These are phyloP conservation scores for Azorinus chamasolen DNA, from an alignment of 2,888 invertebrate species.

Conservation along the genomic window DNA sequence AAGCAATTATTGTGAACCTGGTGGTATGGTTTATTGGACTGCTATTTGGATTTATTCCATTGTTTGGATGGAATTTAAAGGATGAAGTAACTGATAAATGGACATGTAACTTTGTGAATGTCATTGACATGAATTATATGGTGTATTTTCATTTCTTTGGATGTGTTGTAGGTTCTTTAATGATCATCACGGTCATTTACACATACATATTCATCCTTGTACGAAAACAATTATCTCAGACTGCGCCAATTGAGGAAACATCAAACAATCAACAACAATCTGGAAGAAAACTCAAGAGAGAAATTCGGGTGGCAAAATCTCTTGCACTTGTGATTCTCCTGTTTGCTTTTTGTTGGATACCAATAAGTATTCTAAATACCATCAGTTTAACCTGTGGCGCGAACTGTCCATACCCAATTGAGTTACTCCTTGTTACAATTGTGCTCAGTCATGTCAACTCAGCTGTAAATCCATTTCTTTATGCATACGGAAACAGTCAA, in stretches of 20 bases:
- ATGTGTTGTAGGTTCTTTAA: slow-evolving; percentile 80
- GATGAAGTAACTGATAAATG: slow-evolving; percentile 53
- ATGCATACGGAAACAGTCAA: slow-evolving; percentile 82
- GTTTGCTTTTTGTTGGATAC: slow-evolving; percentile 84
- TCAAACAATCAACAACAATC: not conserved
- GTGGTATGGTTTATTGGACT: slow-evolving; percentile 79
- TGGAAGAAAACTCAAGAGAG: slow-evolving; percentile 67
- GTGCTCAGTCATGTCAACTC: slow-evolving; percentile 85
- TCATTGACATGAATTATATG: slow-evolving; percentile 84
- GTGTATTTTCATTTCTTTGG: slow-evolving; percentile 85
- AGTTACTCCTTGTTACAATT: slow-evolving; percentile 77
- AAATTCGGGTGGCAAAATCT: slow-evolving; percentile 83
- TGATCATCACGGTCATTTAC: slow-evolving; percentile 82
- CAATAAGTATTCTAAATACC: slow-evolving; percentile 82
- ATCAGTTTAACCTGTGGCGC: slow-evolving; percentile 69
- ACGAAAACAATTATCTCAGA: slow-evolving; percentile 76
- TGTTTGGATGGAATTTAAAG: slow-evolving; percentile 84
- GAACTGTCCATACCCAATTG: slow-evolving; percentile 61
- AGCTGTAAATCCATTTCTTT: slow-evolving; percentile 83
- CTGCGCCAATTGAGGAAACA: slow-evolving; percentile 69
- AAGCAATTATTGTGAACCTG: slow-evolving; percentile 69
- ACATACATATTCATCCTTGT: slow-evolving; percentile 82
- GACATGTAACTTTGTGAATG: slow-evolving; percentile 79
- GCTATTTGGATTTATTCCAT: slow-evolving; percentile 80
- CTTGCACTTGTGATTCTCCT: slow-evolving; percentile 81